Evolutionary conservation across 2,797 vertebrate species (phyloP).

Genomic region (Morelia viridis): DNA sequence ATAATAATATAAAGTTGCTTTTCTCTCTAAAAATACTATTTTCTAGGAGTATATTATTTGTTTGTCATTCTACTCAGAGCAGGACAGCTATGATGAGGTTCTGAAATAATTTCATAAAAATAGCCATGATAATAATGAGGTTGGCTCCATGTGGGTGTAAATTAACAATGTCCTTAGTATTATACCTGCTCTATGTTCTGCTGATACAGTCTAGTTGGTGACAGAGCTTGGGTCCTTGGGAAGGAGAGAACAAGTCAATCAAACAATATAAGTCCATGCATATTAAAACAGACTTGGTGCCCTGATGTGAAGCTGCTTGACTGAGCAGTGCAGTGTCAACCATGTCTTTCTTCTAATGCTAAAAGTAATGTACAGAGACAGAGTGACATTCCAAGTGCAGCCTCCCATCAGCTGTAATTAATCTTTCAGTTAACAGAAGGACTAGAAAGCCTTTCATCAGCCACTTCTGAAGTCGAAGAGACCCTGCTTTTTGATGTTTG

Average conservation of each 20-base stretch:
- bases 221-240: conserved; percentile 34
- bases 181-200: conserved; percentile 28
- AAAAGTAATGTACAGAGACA: conserved; percentile 80
- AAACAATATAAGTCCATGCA: conserved; percentile 60
- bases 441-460: conserved; percentile 85
- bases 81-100: conserved; percentile 12
- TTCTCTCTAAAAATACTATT: not conserved
- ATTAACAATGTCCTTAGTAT: not conserved
- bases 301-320: conserved; percentile 69
- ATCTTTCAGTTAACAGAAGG: conserved; percentile 88
- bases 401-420: conserved; percentile 89
- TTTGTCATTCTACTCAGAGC: not conserved
- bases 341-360: conserved; percentile 79
- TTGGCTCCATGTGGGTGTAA: not conserved
- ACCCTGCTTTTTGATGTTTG: conserved; percentile 89
- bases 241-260: conserved; percentile 60
- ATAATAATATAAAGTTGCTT: not conserved
- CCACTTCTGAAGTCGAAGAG: conserved; percentile 87
- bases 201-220: conserved; percentile 46
- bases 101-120: not conserved
- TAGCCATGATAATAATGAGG: not conserved
- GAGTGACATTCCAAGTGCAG: conserved; percentile 78
- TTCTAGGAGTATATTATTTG: conserved; percentile 25
- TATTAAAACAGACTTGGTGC: conserved; percentile 69
- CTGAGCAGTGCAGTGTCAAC: conserved; percentile 71